Evolutionary conservation across 2,113 vertebrate species (phyloP).

Genomic region (Microcebus ravelobensis): DNA sequence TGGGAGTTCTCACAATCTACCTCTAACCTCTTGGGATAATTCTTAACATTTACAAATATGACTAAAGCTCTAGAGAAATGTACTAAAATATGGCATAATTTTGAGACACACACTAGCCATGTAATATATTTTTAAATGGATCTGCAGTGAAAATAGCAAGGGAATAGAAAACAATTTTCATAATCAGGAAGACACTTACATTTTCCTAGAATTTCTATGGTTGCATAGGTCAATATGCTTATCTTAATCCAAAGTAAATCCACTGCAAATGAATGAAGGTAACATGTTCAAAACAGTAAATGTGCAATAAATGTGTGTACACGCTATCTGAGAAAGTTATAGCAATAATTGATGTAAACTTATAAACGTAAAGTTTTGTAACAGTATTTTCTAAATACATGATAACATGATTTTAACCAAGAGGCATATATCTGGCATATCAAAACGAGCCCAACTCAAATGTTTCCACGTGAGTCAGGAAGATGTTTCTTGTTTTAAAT

Average conservation of each 20-base stretch:
- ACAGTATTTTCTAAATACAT: not conserved
- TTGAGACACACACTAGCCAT: not conserved
- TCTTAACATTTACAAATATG: not conserved
- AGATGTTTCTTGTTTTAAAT: not conserved
- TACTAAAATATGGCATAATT: not conserved
- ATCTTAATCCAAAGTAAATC: not conserved
- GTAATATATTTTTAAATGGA: not conserved
- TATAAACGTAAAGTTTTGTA: not conserved
- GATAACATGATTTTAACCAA: not conserved
- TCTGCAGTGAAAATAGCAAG: not conserved
- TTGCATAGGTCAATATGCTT: not conserved
- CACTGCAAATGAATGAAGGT: not conserved
- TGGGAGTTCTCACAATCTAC: not conserved
- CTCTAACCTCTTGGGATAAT: not conserved
- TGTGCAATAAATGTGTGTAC: too few species aligned
- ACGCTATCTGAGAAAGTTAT: not conserved
- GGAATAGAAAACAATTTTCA: not conserved
- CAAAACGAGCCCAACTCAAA: not conserved
- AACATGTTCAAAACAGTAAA: not conserved
- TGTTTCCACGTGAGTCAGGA: not conserved
- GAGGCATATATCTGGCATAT: not conserved
- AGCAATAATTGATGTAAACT: not conserved
- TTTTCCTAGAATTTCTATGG: not conserved
- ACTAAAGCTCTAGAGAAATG: not conserved
- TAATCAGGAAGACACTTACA: not conserved